Evolutionary conservation across 2,797 vertebrate genomes (phyloP), one percentile per base, ranked within the genome.

Genomic region (Chromis chromis): DNA sequence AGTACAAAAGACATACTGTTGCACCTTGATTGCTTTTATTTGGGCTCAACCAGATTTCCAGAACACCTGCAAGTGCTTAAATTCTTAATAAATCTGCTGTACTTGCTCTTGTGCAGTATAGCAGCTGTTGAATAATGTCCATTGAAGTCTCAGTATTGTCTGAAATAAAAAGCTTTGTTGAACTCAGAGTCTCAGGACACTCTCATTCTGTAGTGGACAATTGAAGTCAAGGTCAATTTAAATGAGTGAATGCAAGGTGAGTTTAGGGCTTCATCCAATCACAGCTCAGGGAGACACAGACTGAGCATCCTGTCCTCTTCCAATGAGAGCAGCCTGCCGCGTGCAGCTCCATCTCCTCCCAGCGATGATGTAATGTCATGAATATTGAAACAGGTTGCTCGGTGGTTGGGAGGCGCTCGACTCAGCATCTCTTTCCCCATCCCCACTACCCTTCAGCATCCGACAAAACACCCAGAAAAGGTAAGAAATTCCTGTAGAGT

Each of bases 341-440:
- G 53, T 25, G 68, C 69, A 24, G 70, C 79, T 74, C 56, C 63
- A 14, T 70, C 78, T 78, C 83, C 88, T 88, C 92, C 91, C 68
- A 49, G 75, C 76, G 72, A 84, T 95, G 94, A 95, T 90, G 93
- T 94, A 89, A 95, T 88, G 85, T 87, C 80, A 90, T 91, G 93
- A 92, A 89, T 93, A 93, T 93, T 91, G 86, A 92, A 92, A 77
- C 85, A 83, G 87, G 79, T 81, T 90, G 81, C 74, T 85, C 84
- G 90, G 87, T 89, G 91, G 79, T 91, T 79, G 86, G 87, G 86
- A 89, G 91, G 91, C 84, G 86, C 90, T 87, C 70, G 78, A 88
- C 76, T 90, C 92, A 90, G 90, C 89, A 88, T 92, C 92, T 86
- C 70, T 70, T 88, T 84, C 77, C 77, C 76, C 87, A 88, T 90